Conservation (phyloP, 2,113 vertebrate genomes). For the Passerina amoena region DNA sequence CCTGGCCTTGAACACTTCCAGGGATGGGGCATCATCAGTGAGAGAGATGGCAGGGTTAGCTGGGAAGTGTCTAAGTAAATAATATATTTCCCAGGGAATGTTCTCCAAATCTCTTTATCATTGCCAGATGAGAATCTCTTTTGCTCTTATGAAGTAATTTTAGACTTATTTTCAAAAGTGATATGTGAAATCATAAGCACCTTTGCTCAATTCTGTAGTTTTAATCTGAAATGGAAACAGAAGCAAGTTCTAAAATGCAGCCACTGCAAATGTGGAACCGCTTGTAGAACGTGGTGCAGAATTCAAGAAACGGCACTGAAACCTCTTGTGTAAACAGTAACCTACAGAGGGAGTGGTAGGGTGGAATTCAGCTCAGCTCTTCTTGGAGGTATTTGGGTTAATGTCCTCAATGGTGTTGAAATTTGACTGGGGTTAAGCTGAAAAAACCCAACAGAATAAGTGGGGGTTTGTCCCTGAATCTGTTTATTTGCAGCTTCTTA, state of each 20-base stretch:
- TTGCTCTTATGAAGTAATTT: background rate
- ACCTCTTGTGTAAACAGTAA: background rate
- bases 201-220: background rate
- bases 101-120: background rate
- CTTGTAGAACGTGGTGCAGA: background rate
- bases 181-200: background rate
- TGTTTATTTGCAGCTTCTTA: background rate
- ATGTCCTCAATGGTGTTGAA: background rate
- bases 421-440: background rate
- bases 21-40: background rate
- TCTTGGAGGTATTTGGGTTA: background rate
- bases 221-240: background rate
- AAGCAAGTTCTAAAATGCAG: background rate
- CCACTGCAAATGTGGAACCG: background rate
- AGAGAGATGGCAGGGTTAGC: background rate
- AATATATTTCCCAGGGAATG: accelerated
- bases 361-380: background rate
- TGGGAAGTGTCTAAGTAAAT: background rate
- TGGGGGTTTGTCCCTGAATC: background rate
- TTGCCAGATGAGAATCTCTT: background rate
- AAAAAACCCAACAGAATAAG: background rate
- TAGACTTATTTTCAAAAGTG: background rate
- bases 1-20: background rate
- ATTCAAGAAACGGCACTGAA: background rate
- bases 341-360: background rate